A percentile compares a stretch with the other conserved stretches of the same genome.
Evolutionary conservation across 2,888 invertebrate genomes (phyloP).

Genomic region (Noctuana brunneofusca): DNA sequence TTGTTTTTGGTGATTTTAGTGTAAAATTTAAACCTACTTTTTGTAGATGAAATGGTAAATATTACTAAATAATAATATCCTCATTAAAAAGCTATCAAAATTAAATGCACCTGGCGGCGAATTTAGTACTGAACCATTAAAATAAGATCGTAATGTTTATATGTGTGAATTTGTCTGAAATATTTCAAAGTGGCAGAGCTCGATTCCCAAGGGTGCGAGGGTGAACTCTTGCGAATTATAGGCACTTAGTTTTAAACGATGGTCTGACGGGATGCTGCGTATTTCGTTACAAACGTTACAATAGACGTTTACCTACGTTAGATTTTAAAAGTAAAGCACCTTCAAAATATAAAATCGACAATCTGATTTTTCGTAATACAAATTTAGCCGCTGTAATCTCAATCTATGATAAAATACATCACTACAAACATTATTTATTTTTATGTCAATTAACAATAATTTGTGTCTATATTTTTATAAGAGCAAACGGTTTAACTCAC

Average conservation of each 20-base stretch:
- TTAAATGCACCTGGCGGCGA: neutral
- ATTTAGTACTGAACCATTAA: slow-evolving; percentile 25
- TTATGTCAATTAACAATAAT: too few species aligned
- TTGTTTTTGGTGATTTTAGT: too few species aligned
- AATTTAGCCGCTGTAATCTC: too few species aligned
- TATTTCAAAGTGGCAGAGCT: slow-evolving; percentile 65
- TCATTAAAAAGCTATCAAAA: neutral
- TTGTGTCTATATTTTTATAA: too few species aligned
- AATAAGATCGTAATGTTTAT: slow-evolving; percentile 33
- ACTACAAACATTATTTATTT: too few species aligned
- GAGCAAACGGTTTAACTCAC: too few species aligned
- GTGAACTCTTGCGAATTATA: slow-evolving; percentile 77
- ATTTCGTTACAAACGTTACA: slow-evolving; percentile 66
- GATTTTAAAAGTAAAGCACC: neutral
- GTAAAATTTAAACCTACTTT: too few species aligned
- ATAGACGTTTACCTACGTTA: slow-evolving; percentile 47
- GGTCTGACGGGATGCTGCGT: slow-evolving; percentile 61
- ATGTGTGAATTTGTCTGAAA: slow-evolving; percentile 53
- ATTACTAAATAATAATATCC: too few species aligned
- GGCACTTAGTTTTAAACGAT: slow-evolving; percentile 77
- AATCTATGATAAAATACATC: too few species aligned
- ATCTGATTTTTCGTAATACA: too few species aligned
- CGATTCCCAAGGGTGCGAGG: slow-evolving; percentile 68
- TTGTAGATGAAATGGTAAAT: too few species aligned
- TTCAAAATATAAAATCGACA: neutral